These are phyloP conservation scores for Apocheima hispidaria DNA, from an alignment of 2,888 invertebrate species.

Conservation along the genomic window DNA sequence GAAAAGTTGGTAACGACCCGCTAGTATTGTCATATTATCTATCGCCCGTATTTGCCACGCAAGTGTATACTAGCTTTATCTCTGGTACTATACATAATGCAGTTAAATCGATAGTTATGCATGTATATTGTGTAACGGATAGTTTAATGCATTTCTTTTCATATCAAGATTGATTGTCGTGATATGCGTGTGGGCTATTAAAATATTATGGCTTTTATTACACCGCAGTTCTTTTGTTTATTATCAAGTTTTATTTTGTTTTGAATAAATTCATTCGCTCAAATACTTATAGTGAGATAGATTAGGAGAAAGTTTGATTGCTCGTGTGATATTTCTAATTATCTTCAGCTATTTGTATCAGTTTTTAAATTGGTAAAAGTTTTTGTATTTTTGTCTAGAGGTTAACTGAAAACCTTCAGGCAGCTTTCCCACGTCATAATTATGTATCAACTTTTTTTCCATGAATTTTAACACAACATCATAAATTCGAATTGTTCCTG, in stretches of 20 bases:
- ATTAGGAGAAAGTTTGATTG: constrained; percentile 10
- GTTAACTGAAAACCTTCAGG: too few species aligned
- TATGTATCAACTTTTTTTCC: too few species aligned
- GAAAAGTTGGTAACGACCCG: too few species aligned
- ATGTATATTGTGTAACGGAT: constrained; percentile 36
- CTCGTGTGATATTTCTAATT: constrained; percentile 3
- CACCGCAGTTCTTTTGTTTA: constrained; percentile 21
- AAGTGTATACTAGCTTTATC: constrained; percentile 15
- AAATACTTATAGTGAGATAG: too few species aligned
- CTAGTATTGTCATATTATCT: too few species aligned
- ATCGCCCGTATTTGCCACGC: background rate
- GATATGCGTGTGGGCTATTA: constrained; percentile 42
- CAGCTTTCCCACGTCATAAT: too few species aligned
- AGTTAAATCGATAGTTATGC: constrained; percentile 1
- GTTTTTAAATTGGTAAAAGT: too few species aligned
- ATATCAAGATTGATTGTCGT: constrained; percentile 58
- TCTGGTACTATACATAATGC: constrained; percentile 3
- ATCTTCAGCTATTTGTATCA: background rate
- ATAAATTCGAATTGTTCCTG: too few species aligned
- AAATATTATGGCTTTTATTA: constrained; percentile 34
- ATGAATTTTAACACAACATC: too few species aligned
- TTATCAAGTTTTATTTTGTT: constrained; percentile 9
- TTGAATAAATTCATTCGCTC: constrained; percentile 1
- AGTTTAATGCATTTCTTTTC: constrained; percentile 52
- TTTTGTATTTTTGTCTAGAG: too few species aligned